Evolutionary conservation across 2,888 invertebrate genomes (phyloP).

Genomic region (Sinelater perroti): DNA sequence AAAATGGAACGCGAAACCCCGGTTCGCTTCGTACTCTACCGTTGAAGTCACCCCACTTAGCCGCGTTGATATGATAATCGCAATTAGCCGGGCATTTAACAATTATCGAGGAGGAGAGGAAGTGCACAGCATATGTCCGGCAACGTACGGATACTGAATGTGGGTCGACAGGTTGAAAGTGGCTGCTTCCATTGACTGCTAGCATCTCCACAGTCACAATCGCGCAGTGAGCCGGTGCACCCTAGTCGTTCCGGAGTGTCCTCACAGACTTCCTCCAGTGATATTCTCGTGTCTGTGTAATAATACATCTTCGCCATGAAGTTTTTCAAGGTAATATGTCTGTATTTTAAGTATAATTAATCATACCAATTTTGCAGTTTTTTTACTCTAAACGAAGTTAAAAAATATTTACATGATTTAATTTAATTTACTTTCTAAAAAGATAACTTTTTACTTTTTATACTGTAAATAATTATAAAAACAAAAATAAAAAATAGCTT

Average conservation of each 20-base stretch:
- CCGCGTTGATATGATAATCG: slow-evolving; percentile 17
- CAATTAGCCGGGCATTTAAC: slow-evolving; percentile 21
- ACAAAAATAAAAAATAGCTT: too few species aligned
- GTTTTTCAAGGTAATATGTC: slow-evolving; percentile 35
- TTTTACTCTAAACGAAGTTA: too few species aligned
- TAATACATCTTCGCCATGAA: slow-evolving; percentile 31
- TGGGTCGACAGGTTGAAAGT: slow-evolving; percentile 46
- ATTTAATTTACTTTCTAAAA: too few species aligned
- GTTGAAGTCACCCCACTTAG: slow-evolving; percentile 18
- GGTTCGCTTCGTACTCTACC: slow-evolving; percentile 2
- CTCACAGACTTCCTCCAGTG: slow-evolving; percentile 14
- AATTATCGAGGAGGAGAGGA: slow-evolving; percentile 41
- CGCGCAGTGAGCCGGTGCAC: slow-evolving; percentile 37
- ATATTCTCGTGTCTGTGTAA: neutral
- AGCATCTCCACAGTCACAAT: slow-evolving; percentile 41
- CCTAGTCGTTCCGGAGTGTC: slow-evolving; percentile 29
- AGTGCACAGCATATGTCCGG: slow-evolving; percentile 38
- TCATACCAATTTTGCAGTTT: too few species aligned
- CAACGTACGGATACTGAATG: slow-evolving; percentile 40
- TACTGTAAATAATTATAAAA: too few species aligned
- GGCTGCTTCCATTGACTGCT: slow-evolving; percentile 42
- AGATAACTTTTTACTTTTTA: too few species aligned
- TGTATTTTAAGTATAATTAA: too few species aligned
- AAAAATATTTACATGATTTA: too few species aligned
- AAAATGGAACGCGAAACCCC: neutral